Conservation (phyloP, 1,140 invertebrate genomes). For the Dreissena polymorpha region DNA sequence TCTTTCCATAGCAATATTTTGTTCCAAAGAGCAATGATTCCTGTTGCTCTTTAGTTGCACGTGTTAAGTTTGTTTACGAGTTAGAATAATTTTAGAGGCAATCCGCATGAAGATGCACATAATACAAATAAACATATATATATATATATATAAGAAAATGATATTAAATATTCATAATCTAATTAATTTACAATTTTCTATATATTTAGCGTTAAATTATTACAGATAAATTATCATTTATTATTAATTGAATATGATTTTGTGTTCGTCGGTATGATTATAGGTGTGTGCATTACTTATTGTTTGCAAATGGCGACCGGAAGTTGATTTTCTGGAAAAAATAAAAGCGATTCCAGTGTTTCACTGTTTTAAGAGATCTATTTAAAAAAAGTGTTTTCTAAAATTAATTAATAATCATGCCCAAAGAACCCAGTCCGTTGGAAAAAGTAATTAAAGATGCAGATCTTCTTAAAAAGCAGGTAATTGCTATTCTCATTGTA, state of each 20-base stretch:
- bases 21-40: not conserved
- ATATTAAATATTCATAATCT: no score
- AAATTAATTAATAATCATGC: conserved; percentile 28
- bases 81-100: not conserved
- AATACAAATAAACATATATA: no score
- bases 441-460: conserved; percentile 68
- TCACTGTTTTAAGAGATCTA: no score
- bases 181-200: no score
- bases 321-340: not conserved
- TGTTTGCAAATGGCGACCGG: conserved; percentile 60
- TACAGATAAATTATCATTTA: no score
- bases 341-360: no score
- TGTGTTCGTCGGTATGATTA: no score
- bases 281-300: not conserved
- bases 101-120: conserved; percentile 10
- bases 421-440: conserved; percentile 68
- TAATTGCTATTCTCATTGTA: conserved; percentile 23
- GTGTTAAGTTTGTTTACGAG: conserved; percentile 12
- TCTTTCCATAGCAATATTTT: conserved; percentile 47
- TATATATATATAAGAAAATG: no score
- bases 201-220: no score
- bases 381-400: not conserved
- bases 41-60: not conserved
- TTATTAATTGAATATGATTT: no score
- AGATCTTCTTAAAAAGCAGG: conserved; percentile 69